phyloP scores from a whole-genome alignment of 2,113 vertebrate genomes.

The Megaleporinus macrocephalus region DNA sequence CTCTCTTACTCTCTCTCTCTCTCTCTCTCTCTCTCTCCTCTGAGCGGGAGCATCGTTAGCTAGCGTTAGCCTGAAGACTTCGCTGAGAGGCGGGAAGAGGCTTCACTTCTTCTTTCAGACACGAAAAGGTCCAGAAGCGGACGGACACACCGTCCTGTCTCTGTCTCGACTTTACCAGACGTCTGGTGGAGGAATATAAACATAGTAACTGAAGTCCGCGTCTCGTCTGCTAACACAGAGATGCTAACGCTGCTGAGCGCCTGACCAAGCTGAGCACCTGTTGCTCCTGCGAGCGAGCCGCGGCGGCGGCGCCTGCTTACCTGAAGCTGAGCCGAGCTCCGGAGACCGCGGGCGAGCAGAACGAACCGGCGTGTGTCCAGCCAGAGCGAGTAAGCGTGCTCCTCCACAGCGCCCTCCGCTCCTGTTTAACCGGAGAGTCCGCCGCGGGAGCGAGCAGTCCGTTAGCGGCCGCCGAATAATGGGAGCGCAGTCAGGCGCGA shows the following conservation, averaged over 20 bases:
- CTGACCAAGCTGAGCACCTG: constrained; percentile 41
- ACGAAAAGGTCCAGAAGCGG: background rate
- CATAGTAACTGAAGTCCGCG: background rate
- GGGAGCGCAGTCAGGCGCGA: constrained; percentile 90
- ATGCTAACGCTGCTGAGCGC: background rate
- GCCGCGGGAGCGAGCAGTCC: constrained; percentile 57
- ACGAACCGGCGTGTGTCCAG: constrained; percentile 46
- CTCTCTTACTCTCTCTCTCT: background rate
- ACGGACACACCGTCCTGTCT: background rate
- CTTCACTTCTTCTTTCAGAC: background rate
- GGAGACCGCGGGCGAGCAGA: constrained; percentile 39
- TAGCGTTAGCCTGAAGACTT: background rate
- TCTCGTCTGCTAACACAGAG: background rate
- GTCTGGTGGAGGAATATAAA: background rate
- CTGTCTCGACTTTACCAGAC: background rate
- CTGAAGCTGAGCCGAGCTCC: constrained; percentile 77
- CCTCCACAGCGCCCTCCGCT: constrained; percentile 31
- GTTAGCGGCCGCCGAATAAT: constrained; percentile 69
- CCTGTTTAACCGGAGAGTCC: constrained; percentile 52
- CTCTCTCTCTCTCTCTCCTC: no score
- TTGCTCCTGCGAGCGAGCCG: constrained; percentile 16
- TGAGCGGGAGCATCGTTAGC: background rate
- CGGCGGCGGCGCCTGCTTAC: constrained; percentile 59
- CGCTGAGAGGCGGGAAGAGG: background rate
- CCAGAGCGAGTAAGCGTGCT: constrained; percentile 19